These are phyloP conservation scores for Hoplostethus mediterraneus DNA, from an alignment of 2,797 vertebrate genomes.

Conservation along the genomic window DNA sequence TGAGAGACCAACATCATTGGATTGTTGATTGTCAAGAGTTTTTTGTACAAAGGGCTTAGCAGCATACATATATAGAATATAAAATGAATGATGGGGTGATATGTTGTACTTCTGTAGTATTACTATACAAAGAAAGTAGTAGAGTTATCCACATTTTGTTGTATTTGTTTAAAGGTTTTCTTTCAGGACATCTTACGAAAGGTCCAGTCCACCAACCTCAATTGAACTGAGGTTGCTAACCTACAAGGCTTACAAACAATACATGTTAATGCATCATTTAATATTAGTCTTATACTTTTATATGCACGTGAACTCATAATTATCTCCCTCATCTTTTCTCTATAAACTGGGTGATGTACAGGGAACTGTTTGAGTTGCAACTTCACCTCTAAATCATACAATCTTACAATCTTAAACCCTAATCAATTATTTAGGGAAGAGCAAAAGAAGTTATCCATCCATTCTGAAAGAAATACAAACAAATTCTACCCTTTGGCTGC, in stretches of 20 bases:
- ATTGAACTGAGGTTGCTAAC: neutral
- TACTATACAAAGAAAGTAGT: neutral
- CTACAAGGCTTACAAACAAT: neutral
- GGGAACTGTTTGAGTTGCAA: neutral
- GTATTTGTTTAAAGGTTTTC: neutral
- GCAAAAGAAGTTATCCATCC: neutral
- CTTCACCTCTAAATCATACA: neutral
- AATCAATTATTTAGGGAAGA: neutral
- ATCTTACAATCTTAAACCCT: neutral
- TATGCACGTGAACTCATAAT: neutral
- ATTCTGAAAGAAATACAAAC: neutral
- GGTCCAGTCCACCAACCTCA: neutral
- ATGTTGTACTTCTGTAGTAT: neutral
- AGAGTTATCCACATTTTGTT: neutral
- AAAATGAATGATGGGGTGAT: conserved; percentile 5
- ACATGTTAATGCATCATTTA: neutral
- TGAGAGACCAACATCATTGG: conserved; percentile 65
- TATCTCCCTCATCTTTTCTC: neutral
- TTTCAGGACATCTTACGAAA: neutral
- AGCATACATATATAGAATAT: neutral
- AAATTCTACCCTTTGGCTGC: neutral
- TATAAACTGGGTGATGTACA: neutral
- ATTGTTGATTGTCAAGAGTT: too few relatives aligned
- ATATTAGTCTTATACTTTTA: neutral
- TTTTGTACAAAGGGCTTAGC: too few relatives aligned